Evolutionary conservation across 2,888 invertebrate species (phyloP), one percentile per base, ranked within the genome.

Genomic region (Laspeyria flexula): DNA sequence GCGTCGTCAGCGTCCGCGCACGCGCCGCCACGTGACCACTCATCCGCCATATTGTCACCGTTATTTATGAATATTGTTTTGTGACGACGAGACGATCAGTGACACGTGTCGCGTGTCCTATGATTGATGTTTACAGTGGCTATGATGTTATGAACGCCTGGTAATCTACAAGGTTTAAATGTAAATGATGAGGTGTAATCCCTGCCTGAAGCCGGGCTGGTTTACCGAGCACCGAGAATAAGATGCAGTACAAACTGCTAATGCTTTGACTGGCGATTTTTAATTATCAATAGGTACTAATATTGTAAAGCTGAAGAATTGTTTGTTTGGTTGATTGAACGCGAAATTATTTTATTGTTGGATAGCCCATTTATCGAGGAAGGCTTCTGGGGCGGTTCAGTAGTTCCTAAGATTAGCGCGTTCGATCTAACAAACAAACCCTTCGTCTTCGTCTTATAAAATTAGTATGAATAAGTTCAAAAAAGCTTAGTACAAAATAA

Each of bases 61-160:
- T 88, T 90, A 90, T 90, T 91, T 91, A 91, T 91, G 91, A 87
- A 90, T 88, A 90, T 89, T 83, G 88, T 87, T 83, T 77, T 73
- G 70, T 74, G 67, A 68, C 59, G 74, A 66, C 68, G 66, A 69
- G 67, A 74, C 77, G 75, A 84, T 83, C 80, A 79, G 43, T 55
- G 82, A 55, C 87, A 85, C 87, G 87, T 74, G 86, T 49, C 61
- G 66, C 39, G 45, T 71, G 60, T 60, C 73, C 75, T 69, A 65
- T 71, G 75, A 75, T 71, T 68, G 65, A 78, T 79, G 79, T 75
- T 61, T 69, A 82, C 81, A 81, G 55, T 74, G 73, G 77, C 78
- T 49, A 43, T 45, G 51, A 45, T 45, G 34, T 83, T 83, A 80
- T 77, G 77, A 74, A 75, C 77, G 76, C 69, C 75, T 77, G 64